Base-by-base conservation (phyloP, 2,888 invertebrate genomes). In the Homarus gammarus region DNA sequence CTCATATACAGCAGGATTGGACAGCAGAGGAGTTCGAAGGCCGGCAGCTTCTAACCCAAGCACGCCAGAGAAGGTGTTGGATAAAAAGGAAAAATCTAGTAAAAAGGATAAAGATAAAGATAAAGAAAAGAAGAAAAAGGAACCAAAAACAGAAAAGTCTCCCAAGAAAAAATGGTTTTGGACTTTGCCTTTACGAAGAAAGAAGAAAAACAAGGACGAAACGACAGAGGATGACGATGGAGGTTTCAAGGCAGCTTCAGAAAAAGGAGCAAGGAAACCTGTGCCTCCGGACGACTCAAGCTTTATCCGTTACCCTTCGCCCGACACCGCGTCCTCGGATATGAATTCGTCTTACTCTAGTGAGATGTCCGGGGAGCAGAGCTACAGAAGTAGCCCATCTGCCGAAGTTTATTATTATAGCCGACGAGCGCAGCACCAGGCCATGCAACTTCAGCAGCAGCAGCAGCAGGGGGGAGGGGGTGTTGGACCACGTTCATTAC, bases 111-210 rank as follows among this genome's bases (percentile, higher is more conserved):
- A 90, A 56, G 90, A 90, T 12, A 91, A 90, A 77, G 87, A 91
- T 36, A 91, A 91, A 51, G 89, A 91, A 64, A 91, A 91, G 36
- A 90, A 90, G 61, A 79, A 90, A 51, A 84, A 88, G 36, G 87
- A 81, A 3, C 72, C 86, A 38, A 90, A 92, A 85, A 90, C 91
- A 51, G 90, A 92, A 84, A 90, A 91, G 82, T 82, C 91, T 36
- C 84, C 87, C 1, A 92, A 92, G 91, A 92, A 92, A 64, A 90
- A 90, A 38, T 92, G 92, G 92, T 92, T 92, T 78, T 92, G 91
- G 91, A 91, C 92, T 22, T 81, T 92, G 31, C 92, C 92, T 22
- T 73, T 92, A 5, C 78, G 92, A 89, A 61, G 90, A 84, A 89
- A 91, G 91, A 87, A 92, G 89, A 92, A 92, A 38, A 85, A 82